A percentile compares a stretch with the other conserved stretches of the same genome.
phyloP scores from a whole-genome alignment of 2,888 invertebrate genomes.

The Tachystola acroxantha region DNA sequence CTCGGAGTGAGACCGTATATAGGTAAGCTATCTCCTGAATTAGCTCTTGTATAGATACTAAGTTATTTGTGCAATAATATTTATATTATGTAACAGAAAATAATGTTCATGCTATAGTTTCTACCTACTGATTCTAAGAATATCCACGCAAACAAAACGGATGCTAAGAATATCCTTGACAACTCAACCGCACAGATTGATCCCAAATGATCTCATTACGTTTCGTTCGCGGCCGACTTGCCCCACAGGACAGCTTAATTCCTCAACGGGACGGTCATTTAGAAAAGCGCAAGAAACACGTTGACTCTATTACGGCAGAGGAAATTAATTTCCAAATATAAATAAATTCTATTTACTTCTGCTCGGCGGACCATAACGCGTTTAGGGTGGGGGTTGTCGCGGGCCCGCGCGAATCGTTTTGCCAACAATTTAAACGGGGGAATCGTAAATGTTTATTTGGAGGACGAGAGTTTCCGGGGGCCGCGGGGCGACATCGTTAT shows the following conservation, averaged over 20 bases:
- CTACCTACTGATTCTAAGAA: too few relatives aligned
- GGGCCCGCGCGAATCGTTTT: constrained; percentile 60
- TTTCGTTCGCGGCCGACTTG: constrained; percentile 4
- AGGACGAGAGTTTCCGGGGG: constrained; percentile 47
- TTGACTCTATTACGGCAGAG: constrained; percentile 52
- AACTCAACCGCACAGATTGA: constrained; percentile 2
- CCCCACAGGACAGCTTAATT: constrained; percentile 8
- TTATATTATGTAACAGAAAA: too few relatives aligned
- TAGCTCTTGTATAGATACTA: too few relatives aligned
- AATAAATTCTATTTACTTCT: constrained; percentile 72
- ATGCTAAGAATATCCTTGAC: neutral
- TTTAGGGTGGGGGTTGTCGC: constrained; percentile 53
- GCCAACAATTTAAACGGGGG: constrained; percentile 68
- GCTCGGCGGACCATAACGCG: constrained; percentile 63
- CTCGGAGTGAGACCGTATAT: too few relatives aligned
- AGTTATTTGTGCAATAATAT: too few relatives aligned
- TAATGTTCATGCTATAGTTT: too few relatives aligned
- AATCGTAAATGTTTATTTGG: constrained; percentile 74
- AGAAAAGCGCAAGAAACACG: constrained; percentile 40
- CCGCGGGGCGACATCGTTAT: constrained; percentile 63
- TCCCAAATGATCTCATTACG: constrained; percentile 3
- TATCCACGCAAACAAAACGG: too few relatives aligned
- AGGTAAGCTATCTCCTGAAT: too few relatives aligned
- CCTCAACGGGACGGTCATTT: constrained; percentile 35
- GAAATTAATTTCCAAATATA: constrained; percentile 71